Evolutionary conservation across 2,888 invertebrate species (phyloP).

Genomic region (Aromia moschata): DNA sequence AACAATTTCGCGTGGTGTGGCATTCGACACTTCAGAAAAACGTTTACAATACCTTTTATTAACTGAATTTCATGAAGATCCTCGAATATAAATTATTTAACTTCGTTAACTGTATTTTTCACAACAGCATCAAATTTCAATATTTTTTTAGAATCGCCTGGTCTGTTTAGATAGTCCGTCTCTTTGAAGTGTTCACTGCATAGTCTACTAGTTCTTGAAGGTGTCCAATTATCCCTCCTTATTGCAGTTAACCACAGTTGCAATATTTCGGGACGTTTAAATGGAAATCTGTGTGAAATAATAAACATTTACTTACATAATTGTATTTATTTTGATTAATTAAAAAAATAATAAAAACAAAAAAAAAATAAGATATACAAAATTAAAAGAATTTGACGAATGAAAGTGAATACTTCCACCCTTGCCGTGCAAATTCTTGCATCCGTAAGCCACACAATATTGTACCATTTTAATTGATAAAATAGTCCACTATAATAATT

Average conservation of each 20-base stretch:
- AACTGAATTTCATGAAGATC: too few relatives aligned
- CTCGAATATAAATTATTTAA: too few relatives aligned
- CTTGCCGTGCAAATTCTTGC: not conserved
- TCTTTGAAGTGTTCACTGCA: conserved; percentile 4
- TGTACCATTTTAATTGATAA: not conserved
- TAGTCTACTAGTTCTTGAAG: not conserved
- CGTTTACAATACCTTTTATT: too few relatives aligned
- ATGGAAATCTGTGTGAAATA: not conserved
- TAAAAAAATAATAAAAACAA: too few relatives aligned
- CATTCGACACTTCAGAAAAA: too few relatives aligned
- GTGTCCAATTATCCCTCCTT: not conserved
- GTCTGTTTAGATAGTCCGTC: not conserved
- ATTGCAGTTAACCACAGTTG: not conserved
- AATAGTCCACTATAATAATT: not conserved
- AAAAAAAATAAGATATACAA: too few relatives aligned
- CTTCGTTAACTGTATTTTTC: not conserved
- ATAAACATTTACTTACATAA: not conserved
- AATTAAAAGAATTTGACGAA: not conserved
- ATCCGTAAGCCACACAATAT: not conserved
- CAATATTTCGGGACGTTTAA: conserved; percentile 1
- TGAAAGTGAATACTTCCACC: not conserved
- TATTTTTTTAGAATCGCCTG: not conserved
- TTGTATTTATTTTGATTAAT: too few relatives aligned
- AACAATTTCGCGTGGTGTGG: too few relatives aligned
- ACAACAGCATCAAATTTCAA: not conserved